Conservation (phyloP, 37 sponge, comb jelly and placozoan genomes). For the Aphrocallistes beatrix region DNA sequence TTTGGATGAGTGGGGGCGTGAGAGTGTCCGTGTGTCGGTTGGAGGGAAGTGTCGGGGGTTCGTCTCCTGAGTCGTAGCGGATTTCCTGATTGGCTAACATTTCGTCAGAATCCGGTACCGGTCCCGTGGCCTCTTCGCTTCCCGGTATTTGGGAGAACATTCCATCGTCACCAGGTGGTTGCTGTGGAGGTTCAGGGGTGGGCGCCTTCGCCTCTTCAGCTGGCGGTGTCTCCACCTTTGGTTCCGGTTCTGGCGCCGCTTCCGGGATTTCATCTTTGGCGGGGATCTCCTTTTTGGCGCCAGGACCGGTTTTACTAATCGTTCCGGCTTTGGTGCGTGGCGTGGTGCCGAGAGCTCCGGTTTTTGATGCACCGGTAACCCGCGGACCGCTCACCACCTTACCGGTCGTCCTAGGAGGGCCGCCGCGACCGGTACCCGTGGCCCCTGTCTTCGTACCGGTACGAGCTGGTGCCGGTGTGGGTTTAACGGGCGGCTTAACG, state of each 20-base stretch:
- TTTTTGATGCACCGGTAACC: not conserved
- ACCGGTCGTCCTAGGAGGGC: no score
- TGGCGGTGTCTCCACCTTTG: not conserved
- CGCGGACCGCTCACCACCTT: no score
- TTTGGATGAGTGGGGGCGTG: no score
- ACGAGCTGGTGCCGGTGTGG: not conserved
- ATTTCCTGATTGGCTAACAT: not conserved
- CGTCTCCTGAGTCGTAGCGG: not conserved
- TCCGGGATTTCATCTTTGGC: not conserved
- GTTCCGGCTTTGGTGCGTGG: not conserved
- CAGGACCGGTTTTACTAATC: not conserved
- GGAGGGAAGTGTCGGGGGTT: no score
- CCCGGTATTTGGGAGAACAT: not conserved
- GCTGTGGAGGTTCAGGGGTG: not conserved
- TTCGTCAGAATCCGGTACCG: not conserved
- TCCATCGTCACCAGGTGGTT: not conserved
- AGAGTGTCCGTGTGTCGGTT: no score
- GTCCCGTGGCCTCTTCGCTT: not conserved
- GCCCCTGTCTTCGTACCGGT: not conserved
- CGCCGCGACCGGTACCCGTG: no score
- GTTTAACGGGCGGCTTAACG: not conserved
- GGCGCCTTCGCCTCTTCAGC: not conserved
- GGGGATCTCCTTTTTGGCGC: not conserved
- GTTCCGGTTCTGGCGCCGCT: not conserved
- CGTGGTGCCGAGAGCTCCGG: not conserved